Conservation (phyloP, 2,888 invertebrate genomes). For the Sussaba pulchella region DNA sequence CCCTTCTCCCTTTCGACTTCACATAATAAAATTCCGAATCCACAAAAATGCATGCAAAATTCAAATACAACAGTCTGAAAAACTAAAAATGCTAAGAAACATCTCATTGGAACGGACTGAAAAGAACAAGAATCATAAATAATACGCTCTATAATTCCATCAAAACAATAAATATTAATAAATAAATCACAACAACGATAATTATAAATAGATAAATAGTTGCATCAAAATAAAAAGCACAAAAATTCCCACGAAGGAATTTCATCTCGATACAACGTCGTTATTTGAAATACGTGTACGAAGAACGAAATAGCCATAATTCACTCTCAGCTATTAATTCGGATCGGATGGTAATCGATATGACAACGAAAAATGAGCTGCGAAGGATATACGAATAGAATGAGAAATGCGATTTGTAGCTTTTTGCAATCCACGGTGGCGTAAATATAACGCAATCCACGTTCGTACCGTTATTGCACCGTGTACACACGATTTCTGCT, state of each 20-base stretch:
- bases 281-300: neutral
- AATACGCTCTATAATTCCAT: too few relatives aligned
- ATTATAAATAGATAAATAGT: too few relatives aligned
- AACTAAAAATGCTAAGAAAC: too few relatives aligned
- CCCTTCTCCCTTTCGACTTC: too few relatives aligned
- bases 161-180: too few relatives aligned
- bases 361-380: conserved; percentile 1
- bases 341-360: conserved; percentile 52
- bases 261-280: neutral
- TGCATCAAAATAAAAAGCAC: too few relatives aligned
- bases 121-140: too few relatives aligned
- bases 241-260: conserved; percentile 2
- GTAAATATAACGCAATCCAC: conserved; percentile 61
- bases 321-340: conserved; percentile 37
- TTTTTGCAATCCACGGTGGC: neutral
- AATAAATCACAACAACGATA: too few relatives aligned
- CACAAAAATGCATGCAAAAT: too few relatives aligned
- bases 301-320: neutral
- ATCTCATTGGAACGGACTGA: too few relatives aligned
- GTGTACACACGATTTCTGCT: conserved; percentile 15
- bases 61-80: too few relatives aligned
- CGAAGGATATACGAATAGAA: neutral
- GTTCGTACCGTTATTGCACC: conserved; percentile 46
- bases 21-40: too few relatives aligned
- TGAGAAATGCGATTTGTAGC: conserved; percentile 12